Base-by-base conservation (phyloP, 2,113 vertebrate genomes). In the Rhynchopsitta pachyrhyncha region DNA sequence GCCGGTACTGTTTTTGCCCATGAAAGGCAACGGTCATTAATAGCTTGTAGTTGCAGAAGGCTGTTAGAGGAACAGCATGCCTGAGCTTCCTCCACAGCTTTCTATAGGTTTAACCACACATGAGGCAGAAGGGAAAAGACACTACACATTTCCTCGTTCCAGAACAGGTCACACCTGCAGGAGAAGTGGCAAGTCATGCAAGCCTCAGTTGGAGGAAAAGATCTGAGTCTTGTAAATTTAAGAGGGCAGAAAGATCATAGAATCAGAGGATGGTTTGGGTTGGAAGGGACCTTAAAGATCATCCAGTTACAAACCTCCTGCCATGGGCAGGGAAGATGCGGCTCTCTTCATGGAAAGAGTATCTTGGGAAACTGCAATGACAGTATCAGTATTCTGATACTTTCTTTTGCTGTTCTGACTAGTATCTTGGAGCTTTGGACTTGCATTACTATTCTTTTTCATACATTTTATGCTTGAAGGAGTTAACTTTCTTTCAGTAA, bases 11-110 rank as follows among this genome's bases (percentile, higher is more conserved):
- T 39, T 88, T 92, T 94, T 95, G 77, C 92, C 86, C 80, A 66
- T 92, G 91, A 91, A 96, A 94, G 86, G 82, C 71, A 95, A 39
- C 29, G 78, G 78, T 95, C 92, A 92, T 81, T 90, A 91, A 96
- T 53, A 95, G 69, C 69, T 73, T 70, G 46, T 91, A 80, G 78
- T 77, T 88, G 87, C 75, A 92, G 85, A 75, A 94, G 76, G 71
- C 50, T 91, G 75, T 74, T 77, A 88, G 84, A 90, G 50, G 70
- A 93, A 87, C 52, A 93, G 49, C 3, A 4, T 71, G 74, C 62
- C 68, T 73, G 39, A 69, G 42, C 85, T 90, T 86, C 93, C 85
- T 76, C 57, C 25, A 14, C 27, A 53, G 86, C 63, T 64, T 88
- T 91, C 93, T 81, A 46, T 47, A 93, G n/a, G 73, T 73, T 94